Evolutionary conservation across 2,113 vertebrate species (phyloP).

Genomic region (Siniperca knerii): DNA sequence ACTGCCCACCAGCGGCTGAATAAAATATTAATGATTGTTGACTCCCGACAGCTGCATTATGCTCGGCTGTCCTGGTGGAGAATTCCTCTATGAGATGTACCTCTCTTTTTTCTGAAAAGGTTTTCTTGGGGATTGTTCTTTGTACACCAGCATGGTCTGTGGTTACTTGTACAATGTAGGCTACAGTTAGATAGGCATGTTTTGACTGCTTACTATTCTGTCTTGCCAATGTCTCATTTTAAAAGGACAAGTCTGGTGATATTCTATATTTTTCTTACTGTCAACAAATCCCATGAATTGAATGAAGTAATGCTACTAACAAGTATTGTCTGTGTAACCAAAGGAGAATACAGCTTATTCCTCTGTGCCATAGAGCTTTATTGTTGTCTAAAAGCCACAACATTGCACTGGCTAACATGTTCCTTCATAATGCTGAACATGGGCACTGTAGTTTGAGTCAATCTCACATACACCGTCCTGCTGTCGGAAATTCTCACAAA

Average conservation of each 20-base stretch:
- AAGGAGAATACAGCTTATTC: neutral
- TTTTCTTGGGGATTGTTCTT: neutral
- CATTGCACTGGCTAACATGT: neutral
- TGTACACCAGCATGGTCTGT: neutral
- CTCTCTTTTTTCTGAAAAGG: neutral
- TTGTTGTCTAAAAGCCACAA: neutral
- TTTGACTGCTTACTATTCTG: neutral
- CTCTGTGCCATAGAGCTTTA: neutral
- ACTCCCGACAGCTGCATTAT: constrained; percentile 2
- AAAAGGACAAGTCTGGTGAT: neutral
- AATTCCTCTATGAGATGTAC: neutral
- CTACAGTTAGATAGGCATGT: neutral
- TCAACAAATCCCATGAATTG: neutral
- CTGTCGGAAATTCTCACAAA: neutral
- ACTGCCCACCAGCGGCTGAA: constrained; percentile 27
- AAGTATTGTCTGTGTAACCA: neutral
- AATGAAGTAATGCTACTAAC: neutral
- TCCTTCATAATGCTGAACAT: neutral
- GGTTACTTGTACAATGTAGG: neutral
- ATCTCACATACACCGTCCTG: neutral
- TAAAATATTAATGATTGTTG: constrained; percentile 49
- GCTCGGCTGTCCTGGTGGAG: neutral
- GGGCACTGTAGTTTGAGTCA: neutral
- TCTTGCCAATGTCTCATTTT: neutral
- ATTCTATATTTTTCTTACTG: neutral